Conservation (phyloP, 2,797 vertebrate species). For the Halcyon leucocephala region DNA sequence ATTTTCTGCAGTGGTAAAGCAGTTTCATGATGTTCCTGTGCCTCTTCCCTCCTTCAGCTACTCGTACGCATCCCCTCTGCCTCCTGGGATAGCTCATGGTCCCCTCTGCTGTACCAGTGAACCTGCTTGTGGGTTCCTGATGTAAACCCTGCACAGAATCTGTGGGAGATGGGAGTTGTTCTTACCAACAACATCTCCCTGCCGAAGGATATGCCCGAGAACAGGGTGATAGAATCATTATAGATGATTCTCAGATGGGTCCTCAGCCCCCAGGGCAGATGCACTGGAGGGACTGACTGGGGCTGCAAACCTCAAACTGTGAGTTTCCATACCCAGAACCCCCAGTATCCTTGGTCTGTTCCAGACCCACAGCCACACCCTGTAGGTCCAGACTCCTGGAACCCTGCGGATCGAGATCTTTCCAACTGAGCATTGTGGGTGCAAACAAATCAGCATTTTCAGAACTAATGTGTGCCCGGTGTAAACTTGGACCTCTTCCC, state of each 20-base stretch:
- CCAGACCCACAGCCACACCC: not conserved
- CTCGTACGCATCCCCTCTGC: not conserved
- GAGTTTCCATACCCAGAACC: not conserved
- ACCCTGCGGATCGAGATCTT: not conserved
- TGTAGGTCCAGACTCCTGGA: not conserved
- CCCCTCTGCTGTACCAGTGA: not conserved
- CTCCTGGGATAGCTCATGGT: not conserved
- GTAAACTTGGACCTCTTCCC: not conserved
- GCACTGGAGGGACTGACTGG: accelerated
- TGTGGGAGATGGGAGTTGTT: not conserved
- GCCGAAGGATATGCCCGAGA: not conserved
- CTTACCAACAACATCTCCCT: not conserved
- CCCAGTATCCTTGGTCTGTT: not conserved
- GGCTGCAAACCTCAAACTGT: not conserved
- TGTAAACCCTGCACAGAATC: not conserved
- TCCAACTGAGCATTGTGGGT: not conserved
- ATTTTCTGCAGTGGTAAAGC: not conserved
- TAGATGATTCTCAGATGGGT: too few species aligned
- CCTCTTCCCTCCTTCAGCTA: not conserved
- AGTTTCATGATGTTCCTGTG: not conserved
- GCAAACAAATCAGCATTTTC: not conserved
- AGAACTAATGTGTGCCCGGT: not conserved
- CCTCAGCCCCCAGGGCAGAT: not conserved
- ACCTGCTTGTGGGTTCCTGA: not conserved
- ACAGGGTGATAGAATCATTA: not conserved